Conservation (phyloP, 2,113 vertebrate species). For the Coreoperca whiteheadi region DNA sequence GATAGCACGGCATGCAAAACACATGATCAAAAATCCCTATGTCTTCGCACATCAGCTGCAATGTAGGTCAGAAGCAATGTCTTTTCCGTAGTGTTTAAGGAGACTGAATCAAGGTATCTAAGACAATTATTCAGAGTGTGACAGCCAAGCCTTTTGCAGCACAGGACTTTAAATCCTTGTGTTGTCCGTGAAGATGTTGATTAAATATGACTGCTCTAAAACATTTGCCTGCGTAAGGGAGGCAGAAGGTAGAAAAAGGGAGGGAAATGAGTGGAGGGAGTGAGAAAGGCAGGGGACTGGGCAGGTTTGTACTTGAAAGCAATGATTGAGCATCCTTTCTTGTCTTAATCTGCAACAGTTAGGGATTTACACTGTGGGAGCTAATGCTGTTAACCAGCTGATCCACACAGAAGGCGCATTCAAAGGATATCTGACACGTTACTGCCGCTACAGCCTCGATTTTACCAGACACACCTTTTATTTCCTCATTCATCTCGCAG, state of each 20-base stretch:
- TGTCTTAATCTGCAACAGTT: slow-evolving; percentile 79
- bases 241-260: slow-evolving; percentile 6
- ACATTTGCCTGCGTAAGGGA: slow-evolving; percentile 56
- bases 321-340: slow-evolving; percentile 69
- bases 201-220: slow-evolving; percentile 81
- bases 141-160: slow-evolving; percentile 50
- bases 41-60: slow-evolving; percentile 66
- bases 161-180: slow-evolving; percentile 62
- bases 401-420: slow-evolving; percentile 54
- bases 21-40: slow-evolving; percentile 62
- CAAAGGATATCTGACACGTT: slow-evolving; percentile 25
- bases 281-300: slow-evolving; percentile 28
- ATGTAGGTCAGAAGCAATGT: slow-evolving; percentile 58
- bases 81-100: slow-evolving; percentile 57
- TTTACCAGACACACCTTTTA: slow-evolving; percentile 35
- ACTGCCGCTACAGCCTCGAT: slow-evolving; percentile 7
- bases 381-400: slow-evolving; percentile 56
- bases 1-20: slow-evolving; percentile 54
- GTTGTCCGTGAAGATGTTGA: slow-evolving; percentile 80
- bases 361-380: slow-evolving; percentile 61
- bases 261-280: slow-evolving; percentile 15
- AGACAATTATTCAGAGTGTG: slow-evolving; percentile 76
- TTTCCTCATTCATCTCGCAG: slow-evolving; percentile 20
- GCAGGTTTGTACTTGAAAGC: slow-evolving; percentile 79
- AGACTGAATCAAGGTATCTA: slow-evolving; percentile 66